phyloP scores from a whole-genome alignment of 2,113 vertebrate species.

The Panthera tigris region DNA sequence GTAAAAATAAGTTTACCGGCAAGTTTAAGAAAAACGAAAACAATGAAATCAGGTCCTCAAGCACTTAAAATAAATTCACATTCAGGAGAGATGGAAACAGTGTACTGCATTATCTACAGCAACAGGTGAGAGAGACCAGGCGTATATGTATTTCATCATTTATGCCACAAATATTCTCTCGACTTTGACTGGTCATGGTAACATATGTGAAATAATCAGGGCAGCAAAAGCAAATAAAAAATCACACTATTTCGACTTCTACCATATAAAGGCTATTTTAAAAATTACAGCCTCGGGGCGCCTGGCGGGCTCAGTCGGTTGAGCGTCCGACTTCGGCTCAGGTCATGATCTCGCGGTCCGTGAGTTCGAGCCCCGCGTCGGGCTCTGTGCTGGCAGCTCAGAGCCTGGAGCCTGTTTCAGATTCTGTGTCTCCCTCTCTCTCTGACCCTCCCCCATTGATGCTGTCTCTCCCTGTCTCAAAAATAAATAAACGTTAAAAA shows the following conservation, averaged over 20 bases:
- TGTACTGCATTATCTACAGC: neutral
- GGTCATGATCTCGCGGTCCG: too few relatives aligned
- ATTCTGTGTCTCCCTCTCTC: too few relatives aligned
- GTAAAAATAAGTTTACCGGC: slow-evolving; percentile 8
- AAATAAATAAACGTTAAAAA: too few relatives aligned
- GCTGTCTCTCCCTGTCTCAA: too few relatives aligned
- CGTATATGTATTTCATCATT: neutral
- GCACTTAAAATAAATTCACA: neutral
- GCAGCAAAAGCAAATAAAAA: slow-evolving; percentile 3
- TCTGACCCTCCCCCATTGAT: too few relatives aligned
- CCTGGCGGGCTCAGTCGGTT: too few relatives aligned
- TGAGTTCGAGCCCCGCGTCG: too few relatives aligned
- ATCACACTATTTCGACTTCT: neutral
- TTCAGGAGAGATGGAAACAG: neutral
- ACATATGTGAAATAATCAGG: neutral
- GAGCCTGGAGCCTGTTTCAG: too few relatives aligned
- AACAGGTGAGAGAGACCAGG: neutral
- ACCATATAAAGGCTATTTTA: neutral
- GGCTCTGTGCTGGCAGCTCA: too few relatives aligned
- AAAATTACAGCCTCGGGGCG: neutral
- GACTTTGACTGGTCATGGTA: neutral
- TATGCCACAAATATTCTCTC: neutral
- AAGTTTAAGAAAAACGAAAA: neutral
- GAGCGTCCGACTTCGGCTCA: too few relatives aligned
- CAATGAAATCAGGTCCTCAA: neutral